phyloP scores from a whole-genome alignment of 1,140 invertebrate genomes.

The Zaprionus tsacasi region DNA sequence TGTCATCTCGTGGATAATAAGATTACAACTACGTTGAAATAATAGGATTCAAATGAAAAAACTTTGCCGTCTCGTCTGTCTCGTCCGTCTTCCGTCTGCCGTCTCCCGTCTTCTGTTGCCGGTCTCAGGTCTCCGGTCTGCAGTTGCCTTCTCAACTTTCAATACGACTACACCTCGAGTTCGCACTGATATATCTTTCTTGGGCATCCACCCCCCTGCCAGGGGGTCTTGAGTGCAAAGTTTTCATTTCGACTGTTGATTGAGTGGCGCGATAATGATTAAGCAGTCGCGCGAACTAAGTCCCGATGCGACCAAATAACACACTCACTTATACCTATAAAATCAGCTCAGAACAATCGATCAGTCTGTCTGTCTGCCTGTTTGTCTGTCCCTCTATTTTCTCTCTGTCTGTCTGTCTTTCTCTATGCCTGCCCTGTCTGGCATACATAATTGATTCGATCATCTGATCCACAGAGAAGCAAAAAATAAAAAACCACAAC shows the following conservation, averaged over 20 bases:
- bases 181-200: conserved; percentile 52
- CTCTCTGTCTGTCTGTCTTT: background rate
- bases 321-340: conserved; percentile 14
- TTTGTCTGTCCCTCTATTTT: background rate
- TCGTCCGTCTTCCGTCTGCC: conserved; percentile 19
- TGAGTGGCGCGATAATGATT: conserved; percentile 70
- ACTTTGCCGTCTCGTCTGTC: conserved; percentile 76
- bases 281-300: conserved; percentile 42
- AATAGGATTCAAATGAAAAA: conserved; percentile 84
- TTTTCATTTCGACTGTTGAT: conserved; percentile 63
- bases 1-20: conserved; percentile 84
- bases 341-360: background rate
- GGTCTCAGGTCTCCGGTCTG: conserved; percentile 2
- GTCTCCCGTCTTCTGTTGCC: conserved; percentile 2
- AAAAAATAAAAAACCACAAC: conserved; percentile 59
- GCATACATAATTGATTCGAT: conserved; percentile 74
- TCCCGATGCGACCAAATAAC: conserved; percentile 6
- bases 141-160: conserved; percentile 64
- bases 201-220: background rate
- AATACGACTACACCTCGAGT: conserved; percentile 61
- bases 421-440: conserved; percentile 26
- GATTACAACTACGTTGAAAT: conserved; percentile 84
- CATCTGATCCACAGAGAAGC: conserved; percentile 11
- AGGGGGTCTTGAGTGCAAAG: conserved; percentile 60
- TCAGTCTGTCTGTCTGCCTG: conserved; percentile 20